A percentile compares a stretch with the other conserved stretches of the same genome.
Evolutionary conservation across 2,888 invertebrate genomes (phyloP).

Genomic region (Leucophenga maculata): DNA sequence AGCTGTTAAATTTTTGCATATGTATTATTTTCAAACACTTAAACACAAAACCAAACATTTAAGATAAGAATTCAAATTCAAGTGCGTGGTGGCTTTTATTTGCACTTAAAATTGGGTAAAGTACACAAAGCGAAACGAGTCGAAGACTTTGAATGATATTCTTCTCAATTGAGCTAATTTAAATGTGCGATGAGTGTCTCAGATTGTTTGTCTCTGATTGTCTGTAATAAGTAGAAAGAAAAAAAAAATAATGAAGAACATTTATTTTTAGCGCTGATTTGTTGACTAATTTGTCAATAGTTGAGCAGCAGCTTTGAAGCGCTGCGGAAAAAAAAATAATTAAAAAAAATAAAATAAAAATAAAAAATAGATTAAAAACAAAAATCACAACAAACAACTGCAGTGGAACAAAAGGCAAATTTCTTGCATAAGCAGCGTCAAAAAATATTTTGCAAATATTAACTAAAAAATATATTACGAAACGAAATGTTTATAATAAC

Average conservation of each 20-base stretch:
- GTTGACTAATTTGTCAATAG: not conserved
- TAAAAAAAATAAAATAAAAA: too few relatives aligned
- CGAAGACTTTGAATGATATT: not conserved
- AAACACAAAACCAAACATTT: not conserved
- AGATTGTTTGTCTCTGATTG: not conserved
- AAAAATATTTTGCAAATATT: too few relatives aligned
- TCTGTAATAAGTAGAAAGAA: not conserved
- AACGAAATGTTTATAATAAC: too few relatives aligned
- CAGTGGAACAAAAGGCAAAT: too few relatives aligned
- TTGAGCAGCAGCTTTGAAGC: not conserved
- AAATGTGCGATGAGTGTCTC: not conserved
- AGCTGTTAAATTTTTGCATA: too few relatives aligned
- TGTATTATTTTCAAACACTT: too few relatives aligned
- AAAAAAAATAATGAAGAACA: slow-evolving; percentile 1
- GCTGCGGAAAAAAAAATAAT: not conserved
- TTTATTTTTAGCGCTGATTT: slow-evolving; percentile 17
- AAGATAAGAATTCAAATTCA: not conserved
- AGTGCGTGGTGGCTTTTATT: not conserved
- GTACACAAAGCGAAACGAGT: not conserved
- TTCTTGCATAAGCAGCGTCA: too few relatives aligned
- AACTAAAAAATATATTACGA: too few relatives aligned
- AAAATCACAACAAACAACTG: too few relatives aligned
- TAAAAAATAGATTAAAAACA: not conserved
- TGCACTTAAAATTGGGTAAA: not conserved
- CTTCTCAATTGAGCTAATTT: not conserved